These are phyloP conservation scores for Fundulus diaphanus DNA, from an alignment of 2,797 vertebrate genomes.

Conservation along the genomic window DNA sequence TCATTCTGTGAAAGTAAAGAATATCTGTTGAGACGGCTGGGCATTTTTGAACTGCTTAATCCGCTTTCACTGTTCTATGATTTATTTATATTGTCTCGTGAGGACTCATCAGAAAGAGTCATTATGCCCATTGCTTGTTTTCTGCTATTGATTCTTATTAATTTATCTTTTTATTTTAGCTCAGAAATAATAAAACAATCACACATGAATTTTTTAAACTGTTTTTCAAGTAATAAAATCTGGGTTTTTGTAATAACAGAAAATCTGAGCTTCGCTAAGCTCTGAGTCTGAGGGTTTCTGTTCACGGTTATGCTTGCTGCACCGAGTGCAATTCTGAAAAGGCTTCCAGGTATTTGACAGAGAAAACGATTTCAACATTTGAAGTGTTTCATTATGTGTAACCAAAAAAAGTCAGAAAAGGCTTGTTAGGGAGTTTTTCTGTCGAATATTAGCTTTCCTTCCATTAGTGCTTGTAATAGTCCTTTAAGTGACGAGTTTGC, in stretches of 20 bases:
- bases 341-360: slow-evolving; percentile 46
- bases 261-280: not conserved
- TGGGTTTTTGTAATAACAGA: not conserved
- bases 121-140: not conserved
- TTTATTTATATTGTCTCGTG: not conserved
- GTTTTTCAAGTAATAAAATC: not conserved
- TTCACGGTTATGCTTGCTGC: slow-evolving; percentile 2
- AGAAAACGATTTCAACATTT: slow-evolving; percentile 57
- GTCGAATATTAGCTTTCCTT: slow-evolving; percentile 58
- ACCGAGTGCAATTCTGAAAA: slow-evolving; percentile 4
- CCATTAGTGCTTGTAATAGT: slow-evolving; percentile 59
- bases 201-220: not conserved
- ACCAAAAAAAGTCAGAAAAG: slow-evolving; percentile 37
- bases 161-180: not conserved
- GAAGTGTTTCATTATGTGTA: slow-evolving; percentile 55
- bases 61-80: no score
- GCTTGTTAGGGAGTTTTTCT: slow-evolving; percentile 63
- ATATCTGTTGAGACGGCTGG: not conserved
- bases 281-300: not conserved
- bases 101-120: not conserved
- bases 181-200: not conserved
- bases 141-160: not conserved
- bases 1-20: not conserved
- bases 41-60: not conserved
- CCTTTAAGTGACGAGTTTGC: slow-evolving; percentile 66